Percentiles rank a stretch among this genome's conserved stretches.
These are phyloP conservation scores for Carcharodon carcharias DNA, from an alignment of 2,797 vertebrate genomes.

Conservation along the genomic window DNA sequence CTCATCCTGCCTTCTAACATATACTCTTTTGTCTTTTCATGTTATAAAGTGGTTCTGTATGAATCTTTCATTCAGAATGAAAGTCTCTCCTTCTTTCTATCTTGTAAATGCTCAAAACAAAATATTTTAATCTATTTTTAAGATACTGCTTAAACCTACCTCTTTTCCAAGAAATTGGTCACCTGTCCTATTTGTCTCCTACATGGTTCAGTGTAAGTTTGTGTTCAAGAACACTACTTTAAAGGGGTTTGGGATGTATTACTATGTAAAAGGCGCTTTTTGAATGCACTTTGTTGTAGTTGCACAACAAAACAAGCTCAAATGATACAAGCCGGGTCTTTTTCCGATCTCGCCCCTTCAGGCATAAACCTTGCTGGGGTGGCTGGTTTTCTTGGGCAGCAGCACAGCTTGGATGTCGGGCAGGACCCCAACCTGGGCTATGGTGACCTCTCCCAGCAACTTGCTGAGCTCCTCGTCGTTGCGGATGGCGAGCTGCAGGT, in stretches of 20 bases:
- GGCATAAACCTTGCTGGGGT: no score
- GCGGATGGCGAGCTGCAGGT: no score
- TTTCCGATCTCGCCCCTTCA: no score
- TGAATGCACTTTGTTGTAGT: background rate
- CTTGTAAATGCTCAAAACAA: background rate
- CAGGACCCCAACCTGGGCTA: no score
- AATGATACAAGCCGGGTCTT: no score
- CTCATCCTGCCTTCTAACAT: background rate
- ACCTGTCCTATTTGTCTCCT: background rate
- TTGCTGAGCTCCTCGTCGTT: no score
- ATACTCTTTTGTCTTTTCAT: background rate
- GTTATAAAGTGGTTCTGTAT: background rate
- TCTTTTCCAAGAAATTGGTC: background rate
- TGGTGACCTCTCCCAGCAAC: no score
- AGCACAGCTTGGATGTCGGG: no score
- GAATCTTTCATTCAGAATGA: background rate
- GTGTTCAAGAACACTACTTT: background rate
- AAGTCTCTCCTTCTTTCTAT: background rate
- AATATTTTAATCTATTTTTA: background rate
- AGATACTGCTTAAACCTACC: background rate
- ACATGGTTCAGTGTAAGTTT: background rate
- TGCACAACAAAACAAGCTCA: no score
- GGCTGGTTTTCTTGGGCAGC: no score
- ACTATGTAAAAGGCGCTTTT: background rate
- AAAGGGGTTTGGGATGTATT: no score